Evolutionary conservation across 2,113 vertebrate species (phyloP).

Genomic region (Coptodon rendalli): DNA sequence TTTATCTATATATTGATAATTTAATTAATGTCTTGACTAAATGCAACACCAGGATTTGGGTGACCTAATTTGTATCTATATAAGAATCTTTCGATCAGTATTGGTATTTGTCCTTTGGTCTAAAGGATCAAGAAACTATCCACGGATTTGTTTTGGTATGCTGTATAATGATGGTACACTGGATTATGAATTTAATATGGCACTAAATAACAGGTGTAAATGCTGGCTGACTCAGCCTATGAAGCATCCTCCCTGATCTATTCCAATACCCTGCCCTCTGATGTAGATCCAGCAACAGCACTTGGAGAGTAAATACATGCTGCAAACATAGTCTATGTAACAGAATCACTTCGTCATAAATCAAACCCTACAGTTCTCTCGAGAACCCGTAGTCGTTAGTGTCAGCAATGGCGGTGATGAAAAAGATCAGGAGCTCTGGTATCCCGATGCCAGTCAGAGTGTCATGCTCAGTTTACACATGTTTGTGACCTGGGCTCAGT

Average conservation of each 20-base stretch:
- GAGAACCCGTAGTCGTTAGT: neutral
- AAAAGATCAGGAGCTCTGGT: constrained; percentile 28
- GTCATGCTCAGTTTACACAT: constrained; percentile 33
- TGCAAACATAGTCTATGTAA: constrained; percentile 60
- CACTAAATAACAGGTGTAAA: constrained; percentile 68
- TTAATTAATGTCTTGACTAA: neutral
- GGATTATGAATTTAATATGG: constrained; percentile 59
- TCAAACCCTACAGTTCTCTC: constrained; percentile 27
- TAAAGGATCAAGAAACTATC: constrained; percentile 28
- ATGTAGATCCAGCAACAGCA: constrained; percentile 57
- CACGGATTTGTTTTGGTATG: constrained; percentile 54
- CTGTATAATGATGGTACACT: constrained; percentile 56
- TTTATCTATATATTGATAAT: neutral
- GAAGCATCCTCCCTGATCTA: constrained; percentile 39
- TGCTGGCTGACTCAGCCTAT: constrained; percentile 42
- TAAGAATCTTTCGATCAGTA: neutral
- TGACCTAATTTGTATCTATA: neutral
- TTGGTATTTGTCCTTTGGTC: constrained; percentile 42
- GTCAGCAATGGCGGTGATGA: constrained; percentile 41
- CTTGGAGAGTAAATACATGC: constrained; percentile 60
- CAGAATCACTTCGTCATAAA: constrained; percentile 49
- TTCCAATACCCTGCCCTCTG: constrained; percentile 42
- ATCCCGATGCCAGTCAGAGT: constrained; percentile 24
- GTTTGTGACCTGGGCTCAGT: constrained; percentile 38
- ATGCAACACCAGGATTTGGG: neutral